These are phyloP conservation scores for Semnornis frantzii DNA, from an alignment of 2,113 vertebrate species.

Conservation along the genomic window DNA sequence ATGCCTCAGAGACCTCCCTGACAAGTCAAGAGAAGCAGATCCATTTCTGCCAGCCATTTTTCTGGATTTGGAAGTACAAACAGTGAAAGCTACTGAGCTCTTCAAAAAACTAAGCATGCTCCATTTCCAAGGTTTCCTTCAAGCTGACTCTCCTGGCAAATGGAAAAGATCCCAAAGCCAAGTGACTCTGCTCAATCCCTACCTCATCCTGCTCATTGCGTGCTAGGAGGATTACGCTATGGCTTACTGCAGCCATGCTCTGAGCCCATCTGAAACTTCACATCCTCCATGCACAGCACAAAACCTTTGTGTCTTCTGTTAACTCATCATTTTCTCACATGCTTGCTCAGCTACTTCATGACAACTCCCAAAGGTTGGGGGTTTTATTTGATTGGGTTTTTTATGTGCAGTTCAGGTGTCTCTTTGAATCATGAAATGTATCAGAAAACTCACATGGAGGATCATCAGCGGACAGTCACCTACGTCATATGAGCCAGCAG, in stretches of 20 bases:
- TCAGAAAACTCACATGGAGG: not conserved
- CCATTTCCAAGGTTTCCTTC: constrained; percentile 9
- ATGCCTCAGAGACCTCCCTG: not conserved
- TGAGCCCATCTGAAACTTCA: not conserved
- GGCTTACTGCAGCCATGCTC: not conserved
- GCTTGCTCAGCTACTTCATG: not conserved
- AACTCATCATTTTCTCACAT: not conserved
- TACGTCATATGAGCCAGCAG: not conserved
- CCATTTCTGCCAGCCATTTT: not conserved
- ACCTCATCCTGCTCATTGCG: accelerated
- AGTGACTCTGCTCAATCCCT: not conserved
- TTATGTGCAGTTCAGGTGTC: not conserved
- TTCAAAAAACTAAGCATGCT: not conserved
- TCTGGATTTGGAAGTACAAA: not conserved
- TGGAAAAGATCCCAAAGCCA: not conserved
- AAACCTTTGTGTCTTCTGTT: not conserved
- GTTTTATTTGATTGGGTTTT: not conserved
- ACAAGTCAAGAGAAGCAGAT: not conserved
- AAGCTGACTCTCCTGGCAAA: constrained; percentile 12
- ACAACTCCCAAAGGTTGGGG: not conserved
- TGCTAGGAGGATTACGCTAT: not conserved
- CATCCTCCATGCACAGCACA: not conserved
- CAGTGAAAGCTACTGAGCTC: not conserved
- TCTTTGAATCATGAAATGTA: not conserved
- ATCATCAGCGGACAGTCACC: not conserved